A percentile compares a stretch with the other conserved stretches of the same genome.
These are phyloP conservation scores for Pristionchus exspectatus DNA, from an alignment of 2,888 invertebrate genomes.

Conservation along the genomic window DNA sequence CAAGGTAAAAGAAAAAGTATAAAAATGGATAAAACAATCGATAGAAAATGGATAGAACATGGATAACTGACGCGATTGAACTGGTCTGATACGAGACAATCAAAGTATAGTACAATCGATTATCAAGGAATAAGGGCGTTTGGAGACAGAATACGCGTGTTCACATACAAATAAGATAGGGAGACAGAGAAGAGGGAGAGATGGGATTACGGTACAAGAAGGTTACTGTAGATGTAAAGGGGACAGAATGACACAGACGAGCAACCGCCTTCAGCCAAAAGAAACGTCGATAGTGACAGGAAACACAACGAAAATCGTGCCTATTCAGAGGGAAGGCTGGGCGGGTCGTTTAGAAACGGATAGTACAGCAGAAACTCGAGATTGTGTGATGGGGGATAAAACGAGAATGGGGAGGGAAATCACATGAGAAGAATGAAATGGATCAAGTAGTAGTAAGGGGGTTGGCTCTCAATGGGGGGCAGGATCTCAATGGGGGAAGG, in stretches of 20 bases:
- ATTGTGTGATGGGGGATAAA: conserved; percentile 41
- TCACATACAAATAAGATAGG: conserved; percentile 45
- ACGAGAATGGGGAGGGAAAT: not conserved
- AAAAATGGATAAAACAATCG: not conserved
- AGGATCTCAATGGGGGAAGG: not conserved
- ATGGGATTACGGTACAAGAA: not conserved
- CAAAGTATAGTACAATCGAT: conserved; percentile 38
- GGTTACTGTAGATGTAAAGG: conserved; percentile 2
- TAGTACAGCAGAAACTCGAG: conserved; percentile 18
- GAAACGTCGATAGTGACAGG: not conserved
- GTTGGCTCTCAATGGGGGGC: not conserved
- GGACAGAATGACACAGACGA: conserved; percentile 34
- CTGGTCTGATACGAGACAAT: conserved; percentile 12
- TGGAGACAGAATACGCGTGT: conserved; percentile 33
- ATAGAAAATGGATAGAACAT: not conserved
- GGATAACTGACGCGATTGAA: not conserved
- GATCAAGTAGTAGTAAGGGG: not conserved
- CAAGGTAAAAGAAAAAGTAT: too few relatives aligned
- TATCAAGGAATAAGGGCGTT: conserved; percentile 1
- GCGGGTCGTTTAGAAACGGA: not conserved
- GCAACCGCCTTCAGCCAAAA: conserved; percentile 40
- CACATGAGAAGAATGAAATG: conserved; percentile 33
- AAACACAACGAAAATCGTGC: conserved; percentile 39
- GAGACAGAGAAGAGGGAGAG: not conserved
- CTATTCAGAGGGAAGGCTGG: conserved; percentile 19